Conservation (phyloP, 2,888 invertebrate species). For the Tenthredo amoena region DNA sequence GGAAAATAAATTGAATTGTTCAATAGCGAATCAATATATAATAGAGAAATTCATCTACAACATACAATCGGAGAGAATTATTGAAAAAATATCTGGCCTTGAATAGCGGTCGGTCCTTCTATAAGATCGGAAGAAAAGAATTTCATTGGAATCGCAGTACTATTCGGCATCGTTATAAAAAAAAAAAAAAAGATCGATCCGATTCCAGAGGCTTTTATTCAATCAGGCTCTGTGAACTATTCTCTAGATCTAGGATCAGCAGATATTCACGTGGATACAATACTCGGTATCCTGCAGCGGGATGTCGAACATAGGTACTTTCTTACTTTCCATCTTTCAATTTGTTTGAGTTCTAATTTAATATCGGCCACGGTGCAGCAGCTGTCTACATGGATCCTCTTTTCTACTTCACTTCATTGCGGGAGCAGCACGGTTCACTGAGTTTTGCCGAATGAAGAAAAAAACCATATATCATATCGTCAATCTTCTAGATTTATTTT, state of each 20-base stretch:
- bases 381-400: slow-evolving; percentile 29
- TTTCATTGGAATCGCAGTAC: neutral
- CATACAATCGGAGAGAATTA: neutral
- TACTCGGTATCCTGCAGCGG: neutral
- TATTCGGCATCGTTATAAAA: slow-evolving; percentile 15
- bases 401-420: neutral
- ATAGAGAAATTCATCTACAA: slow-evolving; percentile 30
- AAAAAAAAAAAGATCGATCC: neutral
- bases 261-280: neutral
- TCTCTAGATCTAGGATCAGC: neutral
- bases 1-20: slow-evolving; percentile 44
- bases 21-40: slow-evolving; percentile 6
- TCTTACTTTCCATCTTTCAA: slow-evolving; percentile 46
- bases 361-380: slow-evolving; percentile 35
- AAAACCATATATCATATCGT: neutral
- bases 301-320: neutral
- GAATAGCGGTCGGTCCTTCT: neutral
- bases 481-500: slow-evolving; percentile 44
- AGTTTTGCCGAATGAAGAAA: neutral
- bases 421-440: neutral
- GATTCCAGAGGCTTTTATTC: neutral
- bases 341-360: slow-evolving; percentile 37
- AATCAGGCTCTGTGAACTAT: neutral
- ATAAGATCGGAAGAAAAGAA: neutral
- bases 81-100: neutral